phyloP scores from a whole-genome alignment of 2,797 vertebrate species.

The Peromyscus attwateri region DNA sequence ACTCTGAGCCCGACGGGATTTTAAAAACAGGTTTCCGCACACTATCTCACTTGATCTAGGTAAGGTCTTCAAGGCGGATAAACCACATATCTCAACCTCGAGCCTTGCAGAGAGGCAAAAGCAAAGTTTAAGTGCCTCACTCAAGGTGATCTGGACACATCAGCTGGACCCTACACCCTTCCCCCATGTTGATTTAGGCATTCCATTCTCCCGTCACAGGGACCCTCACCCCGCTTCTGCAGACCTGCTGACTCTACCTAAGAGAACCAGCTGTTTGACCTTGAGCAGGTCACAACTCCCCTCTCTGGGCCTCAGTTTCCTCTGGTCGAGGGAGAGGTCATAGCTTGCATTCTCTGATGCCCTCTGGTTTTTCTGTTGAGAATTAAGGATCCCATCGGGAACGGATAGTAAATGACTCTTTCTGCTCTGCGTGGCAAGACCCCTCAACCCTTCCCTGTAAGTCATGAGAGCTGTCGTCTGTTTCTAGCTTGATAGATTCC shows the following conservation, averaged over 20 bases:
- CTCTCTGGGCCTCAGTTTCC: constrained; percentile 56
- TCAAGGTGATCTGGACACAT: background rate
- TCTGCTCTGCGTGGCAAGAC: background rate
- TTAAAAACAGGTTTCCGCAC: background rate
- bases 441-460: background rate
- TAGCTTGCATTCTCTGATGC: background rate
- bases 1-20: background rate
- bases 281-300: background rate
- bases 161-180: background rate
- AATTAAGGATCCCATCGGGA: background rate
- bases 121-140: background rate
- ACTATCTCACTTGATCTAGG: constrained; percentile 34
- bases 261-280: background rate
- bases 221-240: background rate
- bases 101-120: constrained; percentile 40
- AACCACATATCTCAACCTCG: constrained; percentile 50
- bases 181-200: background rate
- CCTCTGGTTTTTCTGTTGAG: constrained; percentile 14
- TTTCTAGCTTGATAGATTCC: background rate
- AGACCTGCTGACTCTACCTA: background rate
- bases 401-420: constrained; percentile 25
- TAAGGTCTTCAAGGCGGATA: constrained; percentile 58
- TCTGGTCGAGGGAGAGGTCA: constrained; percentile 1
- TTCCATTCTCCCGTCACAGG: too few relatives aligned
- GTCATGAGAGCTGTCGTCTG: background rate